These are phyloP conservation scores for Littorina saxatilis DNA, from an alignment of 1,140 invertebrate species.

Conservation along the genomic window DNA sequence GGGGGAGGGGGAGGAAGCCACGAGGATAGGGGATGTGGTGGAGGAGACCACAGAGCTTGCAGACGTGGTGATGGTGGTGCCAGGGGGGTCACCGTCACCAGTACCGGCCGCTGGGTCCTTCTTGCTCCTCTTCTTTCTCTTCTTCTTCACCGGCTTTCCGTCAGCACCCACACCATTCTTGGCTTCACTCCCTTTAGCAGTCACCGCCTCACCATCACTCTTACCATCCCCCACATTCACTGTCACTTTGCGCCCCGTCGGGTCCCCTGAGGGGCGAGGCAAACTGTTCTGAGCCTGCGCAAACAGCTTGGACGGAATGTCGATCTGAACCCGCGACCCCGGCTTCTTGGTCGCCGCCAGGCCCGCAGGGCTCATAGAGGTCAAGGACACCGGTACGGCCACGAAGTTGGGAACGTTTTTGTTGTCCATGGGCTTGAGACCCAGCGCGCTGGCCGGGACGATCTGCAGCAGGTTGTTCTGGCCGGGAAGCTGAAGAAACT, in stretches of 20 bases:
- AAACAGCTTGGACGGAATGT: not conserved
- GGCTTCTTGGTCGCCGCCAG: not conserved
- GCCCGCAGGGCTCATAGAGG: not conserved
- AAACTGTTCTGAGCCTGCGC: not conserved
- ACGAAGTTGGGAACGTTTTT: conserved; percentile 3
- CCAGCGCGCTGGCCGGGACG: not conserved
- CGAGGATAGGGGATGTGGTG: not conserved
- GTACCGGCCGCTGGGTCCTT: not conserved
- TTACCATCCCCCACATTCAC: not conserved
- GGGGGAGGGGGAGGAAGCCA: not conserved
- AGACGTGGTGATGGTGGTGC: not conserved
- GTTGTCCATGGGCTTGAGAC: conserved; percentile 9
- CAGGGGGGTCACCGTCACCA: not conserved
- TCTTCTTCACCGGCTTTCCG: not conserved
- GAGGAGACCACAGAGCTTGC: no score
- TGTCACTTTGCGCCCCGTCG: no score
- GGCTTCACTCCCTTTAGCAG: no score
- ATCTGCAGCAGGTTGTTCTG: conserved; percentile 25
- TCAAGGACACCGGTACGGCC: conserved; percentile 23
- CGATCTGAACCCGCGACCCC: not conserved
- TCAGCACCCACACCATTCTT: not conserved
- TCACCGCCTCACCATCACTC: not conserved
- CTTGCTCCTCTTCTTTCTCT: conserved; percentile 26
- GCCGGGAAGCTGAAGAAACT: conserved; percentile 30
- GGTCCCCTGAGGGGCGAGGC: not conserved